Conservation (phyloP, 2,797 vertebrate genomes). For the Trachops cirrhosus region DNA sequence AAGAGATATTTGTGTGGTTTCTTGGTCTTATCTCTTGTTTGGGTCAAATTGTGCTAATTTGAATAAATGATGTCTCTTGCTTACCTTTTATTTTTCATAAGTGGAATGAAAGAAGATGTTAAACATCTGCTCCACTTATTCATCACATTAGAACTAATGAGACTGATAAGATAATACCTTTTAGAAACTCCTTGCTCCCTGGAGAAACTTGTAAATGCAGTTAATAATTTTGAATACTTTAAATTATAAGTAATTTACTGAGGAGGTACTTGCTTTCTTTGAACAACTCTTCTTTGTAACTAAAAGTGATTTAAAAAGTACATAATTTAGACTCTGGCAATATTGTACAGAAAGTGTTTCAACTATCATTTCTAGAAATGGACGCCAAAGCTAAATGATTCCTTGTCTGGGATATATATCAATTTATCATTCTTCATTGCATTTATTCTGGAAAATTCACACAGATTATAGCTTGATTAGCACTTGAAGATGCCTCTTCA, state of each 20-base stretch:
- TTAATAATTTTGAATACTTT: slow-evolving; percentile 49
- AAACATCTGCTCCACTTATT: not conserved
- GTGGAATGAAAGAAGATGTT: not conserved
- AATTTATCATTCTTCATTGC: not conserved
- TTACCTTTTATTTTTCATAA: not conserved
- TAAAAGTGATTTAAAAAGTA: slow-evolving; percentile 34
- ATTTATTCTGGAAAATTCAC: not conserved
- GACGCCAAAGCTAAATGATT: not conserved
- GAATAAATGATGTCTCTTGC: not conserved
- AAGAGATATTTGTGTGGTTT: not conserved
- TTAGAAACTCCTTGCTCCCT: not conserved
- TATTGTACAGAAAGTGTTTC: not conserved
- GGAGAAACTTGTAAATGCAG: slow-evolving; percentile 16
- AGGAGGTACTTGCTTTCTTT: not conserved
- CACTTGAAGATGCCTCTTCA: not conserved
- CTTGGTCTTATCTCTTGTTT: not conserved
- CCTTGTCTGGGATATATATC: not conserved
- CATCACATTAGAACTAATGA: not conserved
- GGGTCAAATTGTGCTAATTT: not conserved
- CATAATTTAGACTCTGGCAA: slow-evolving; percentile 45
- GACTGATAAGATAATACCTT: not conserved
- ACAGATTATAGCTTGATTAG: not conserved
- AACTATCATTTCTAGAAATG: slow-evolving; percentile 30
- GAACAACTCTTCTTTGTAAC: slow-evolving; percentile 22
- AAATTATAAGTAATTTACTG: slow-evolving; percentile 48